Base-by-base conservation (phyloP, 1,140 invertebrate genomes). In the Battus philenor region DNA sequence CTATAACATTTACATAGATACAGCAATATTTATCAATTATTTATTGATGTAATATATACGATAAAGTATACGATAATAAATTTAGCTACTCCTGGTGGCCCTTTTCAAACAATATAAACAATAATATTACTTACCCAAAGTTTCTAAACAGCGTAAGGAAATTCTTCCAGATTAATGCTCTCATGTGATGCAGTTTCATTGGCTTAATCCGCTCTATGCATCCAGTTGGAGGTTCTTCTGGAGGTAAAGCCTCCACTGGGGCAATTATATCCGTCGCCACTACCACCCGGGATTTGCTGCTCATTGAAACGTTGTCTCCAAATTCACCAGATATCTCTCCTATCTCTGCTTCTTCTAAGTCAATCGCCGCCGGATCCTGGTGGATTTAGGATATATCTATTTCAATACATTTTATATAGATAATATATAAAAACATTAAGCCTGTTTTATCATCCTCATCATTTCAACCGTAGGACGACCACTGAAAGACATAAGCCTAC, bases 131-230 rank as follows among this genome's bases (percentile, higher is more conserved):
- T 88, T 84, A 96, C 94, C 94, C 94, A 44, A 95, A 92, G 80
- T 98, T 98, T 68, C 97, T 90, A 88, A 94, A 94, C 88, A 98
- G 92, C 81, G 94, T 90, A 44, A 96, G 89, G 61, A 97, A 93
- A 80, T 98, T 98, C 70, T 98, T 98, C 89, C 95, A 94, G 26
- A 96, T 90, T 2, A 98, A 81, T 12, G 96, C 96, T 36, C 90
- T 89, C 88, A 96, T 93, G 52, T 95, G 93, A 65, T 90, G 86
- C 13, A 83, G 70, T 59, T 92, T 88, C 60, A 93, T 86, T 27
- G 93, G 88, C 69, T 90, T 90, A 1, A 92, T 86, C 13, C 89
- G 86, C 38, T 93, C 90, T 26, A 83, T 70, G 34, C 84, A 87
- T 0, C 81, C 62, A 9, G 75, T 18, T 48, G 68, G 49, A 58